Conservation (phyloP, 2,797 vertebrate genomes). For the Sebastes matsubarae region DNA sequence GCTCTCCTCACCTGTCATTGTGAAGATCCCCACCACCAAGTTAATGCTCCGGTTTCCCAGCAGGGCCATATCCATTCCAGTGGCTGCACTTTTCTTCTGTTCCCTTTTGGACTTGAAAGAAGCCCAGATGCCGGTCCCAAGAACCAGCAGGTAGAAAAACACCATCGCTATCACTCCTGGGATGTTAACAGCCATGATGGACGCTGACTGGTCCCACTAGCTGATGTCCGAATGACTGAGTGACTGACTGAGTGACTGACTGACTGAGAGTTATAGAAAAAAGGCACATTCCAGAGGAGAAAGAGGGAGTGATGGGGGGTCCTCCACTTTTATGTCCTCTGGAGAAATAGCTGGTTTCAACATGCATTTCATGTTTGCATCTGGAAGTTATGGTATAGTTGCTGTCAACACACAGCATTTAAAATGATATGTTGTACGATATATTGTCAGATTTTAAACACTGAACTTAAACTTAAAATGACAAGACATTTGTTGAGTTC, state of each 20-base stretch:
- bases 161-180: slow-evolving; percentile 48
- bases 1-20: slow-evolving; percentile 48
- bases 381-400: no score
- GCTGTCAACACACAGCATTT: no score
- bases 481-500: no score
- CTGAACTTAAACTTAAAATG: no score
- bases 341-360: no score
- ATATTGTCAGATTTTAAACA: no score
- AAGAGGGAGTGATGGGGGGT: no score
- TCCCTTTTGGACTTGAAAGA: slow-evolving; percentile 45
- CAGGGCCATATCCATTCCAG: slow-evolving; percentile 45
- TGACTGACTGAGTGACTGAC: background rate
- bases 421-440: no score
- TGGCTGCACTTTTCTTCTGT: slow-evolving; percentile 30
- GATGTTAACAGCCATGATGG: slow-evolving; percentile 47
- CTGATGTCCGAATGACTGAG: background rate
- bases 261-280: no score
- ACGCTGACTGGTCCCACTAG: background rate
- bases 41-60: slow-evolving; percentile 47
- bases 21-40: slow-evolving; percentile 52
- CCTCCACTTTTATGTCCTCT: no score
- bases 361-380: no score
- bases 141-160: slow-evolving; percentile 55
- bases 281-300: no score
- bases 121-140: slow-evolving; percentile 58